Base-by-base conservation (phyloP, 2,888 invertebrate species). In the Oxystoma pomonae region DNA sequence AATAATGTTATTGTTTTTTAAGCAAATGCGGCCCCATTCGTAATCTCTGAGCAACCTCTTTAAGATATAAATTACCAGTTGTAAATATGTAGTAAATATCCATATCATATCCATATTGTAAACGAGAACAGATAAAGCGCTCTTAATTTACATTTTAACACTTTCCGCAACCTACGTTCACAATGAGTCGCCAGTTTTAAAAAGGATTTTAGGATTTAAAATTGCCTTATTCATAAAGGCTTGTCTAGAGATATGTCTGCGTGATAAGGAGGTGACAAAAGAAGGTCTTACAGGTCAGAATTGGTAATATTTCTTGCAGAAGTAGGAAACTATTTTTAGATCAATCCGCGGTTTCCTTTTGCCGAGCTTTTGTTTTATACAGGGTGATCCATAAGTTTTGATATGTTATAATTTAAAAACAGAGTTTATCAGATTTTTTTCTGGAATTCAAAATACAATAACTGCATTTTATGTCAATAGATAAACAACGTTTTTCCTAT, bases 171-270 rank as follows among this genome's bases (percentile, higher is more conserved):
- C 66, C 66, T 62, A 66, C 66, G 57, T 60, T 62, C 58, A 66
- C 66, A 66, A 66, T 66, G 62, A 64, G 64, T 58, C 58, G 64
- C 66, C 62, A 64, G 64, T 66, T 66, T 65, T 64, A 64, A 66
- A 66, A 62, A 62, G 58, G 64, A 61, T 64, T 66, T 66, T 64
- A 56, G 53, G 62, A 64, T 62, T 64, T 64, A 62, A 55, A 64
- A 66, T 58, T 66, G 59, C 63, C 63, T 66, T 66, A 66, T 63
- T 64, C 62, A 63, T 65, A 61, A 35, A 35, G 35, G 35, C 35
- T 12, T 3, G 35, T 35, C 35, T 35, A 12, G 35, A 3, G 35
- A 35, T 35, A 35, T 35, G 35, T 35, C 12, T 35, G 35, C 35
- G 3, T 35, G 35, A 35, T 35, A 35, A 3, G 5, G 12, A 12